Percentiles rank a stretch among this genome's conserved stretches.
Conservation (phyloP, 2,888 invertebrate species). For the Drosophila demipolita region DNA sequence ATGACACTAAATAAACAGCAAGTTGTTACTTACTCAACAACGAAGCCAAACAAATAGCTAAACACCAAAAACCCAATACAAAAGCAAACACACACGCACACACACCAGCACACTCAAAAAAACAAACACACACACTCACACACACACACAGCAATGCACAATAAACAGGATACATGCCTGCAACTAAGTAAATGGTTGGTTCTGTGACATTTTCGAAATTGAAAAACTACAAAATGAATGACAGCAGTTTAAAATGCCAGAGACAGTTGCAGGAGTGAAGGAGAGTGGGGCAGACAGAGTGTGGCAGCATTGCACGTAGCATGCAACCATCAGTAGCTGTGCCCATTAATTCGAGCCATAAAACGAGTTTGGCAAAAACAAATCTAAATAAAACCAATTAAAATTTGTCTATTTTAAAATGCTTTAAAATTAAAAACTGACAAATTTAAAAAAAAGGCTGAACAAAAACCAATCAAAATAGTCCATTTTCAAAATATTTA, state of each 20-base stretch:
- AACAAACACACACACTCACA: constrained; percentile 15
- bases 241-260: constrained; percentile 70
- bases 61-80: constrained; percentile 68
- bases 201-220: constrained; percentile 80
- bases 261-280: not conserved
- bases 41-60: constrained; percentile 74
- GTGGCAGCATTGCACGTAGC: constrained; percentile 12
- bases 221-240: constrained; percentile 81
- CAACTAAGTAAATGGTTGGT: constrained; percentile 74
- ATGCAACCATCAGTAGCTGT: constrained; percentile 34
- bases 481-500: too few relatives aligned
- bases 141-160: constrained; percentile 6
- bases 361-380: constrained; percentile 28
- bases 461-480: too few relatives aligned
- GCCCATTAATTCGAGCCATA: constrained; percentile 38
- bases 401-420: not conserved
- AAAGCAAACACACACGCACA: constrained; percentile 54
- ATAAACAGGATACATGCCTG: constrained; percentile 14
- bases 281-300: not conserved
- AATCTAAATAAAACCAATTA: constrained; percentile 18
- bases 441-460: too few relatives aligned
- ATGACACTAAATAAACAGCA: constrained; percentile 81
- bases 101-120: constrained; percentile 38
- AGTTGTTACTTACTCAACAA: constrained; percentile 79
- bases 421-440: not conserved